phyloP scores from a whole-genome alignment of 2,113 vertebrate genomes.

The Dinomys branickii region DNA sequence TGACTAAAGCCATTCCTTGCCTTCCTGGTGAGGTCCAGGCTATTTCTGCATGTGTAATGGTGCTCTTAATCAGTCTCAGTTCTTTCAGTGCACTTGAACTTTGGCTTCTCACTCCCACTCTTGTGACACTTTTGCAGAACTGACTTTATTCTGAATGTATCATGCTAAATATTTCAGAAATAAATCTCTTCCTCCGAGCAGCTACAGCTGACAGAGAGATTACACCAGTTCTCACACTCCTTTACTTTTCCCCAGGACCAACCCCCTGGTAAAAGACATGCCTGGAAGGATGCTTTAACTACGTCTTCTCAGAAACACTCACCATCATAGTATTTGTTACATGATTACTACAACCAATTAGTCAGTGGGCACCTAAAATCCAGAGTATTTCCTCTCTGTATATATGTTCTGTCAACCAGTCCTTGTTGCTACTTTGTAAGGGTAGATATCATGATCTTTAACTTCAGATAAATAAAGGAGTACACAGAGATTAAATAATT shows the following conservation, averaged over 20 bases:
- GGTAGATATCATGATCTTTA: neutral
- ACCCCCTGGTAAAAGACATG: neutral
- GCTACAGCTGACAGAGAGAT: neutral
- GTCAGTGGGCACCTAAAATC: neutral
- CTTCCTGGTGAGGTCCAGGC: neutral
- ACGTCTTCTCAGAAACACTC: neutral
- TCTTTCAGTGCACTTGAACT: neutral
- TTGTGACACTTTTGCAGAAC: neutral
- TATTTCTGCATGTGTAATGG: accelerated
- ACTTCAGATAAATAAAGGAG: neutral
- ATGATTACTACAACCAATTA: accelerated
- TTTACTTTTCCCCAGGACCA: neutral
- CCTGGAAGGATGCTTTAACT: neutral
- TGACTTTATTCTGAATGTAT: accelerated
- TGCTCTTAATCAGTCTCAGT: neutral
- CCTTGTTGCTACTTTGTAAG: neutral
- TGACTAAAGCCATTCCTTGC: neutral
- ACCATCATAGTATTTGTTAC: accelerated
- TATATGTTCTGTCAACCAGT: accelerated
- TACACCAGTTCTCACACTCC: neutral
- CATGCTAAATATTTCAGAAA: neutral
- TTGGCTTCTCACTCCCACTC: neutral
- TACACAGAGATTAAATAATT: neutral
- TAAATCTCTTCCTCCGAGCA: neutral
- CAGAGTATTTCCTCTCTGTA: accelerated